Evolutionary conservation across 2,797 vertebrate species (phyloP).

Genomic region (Zalophus californianus): DNA sequence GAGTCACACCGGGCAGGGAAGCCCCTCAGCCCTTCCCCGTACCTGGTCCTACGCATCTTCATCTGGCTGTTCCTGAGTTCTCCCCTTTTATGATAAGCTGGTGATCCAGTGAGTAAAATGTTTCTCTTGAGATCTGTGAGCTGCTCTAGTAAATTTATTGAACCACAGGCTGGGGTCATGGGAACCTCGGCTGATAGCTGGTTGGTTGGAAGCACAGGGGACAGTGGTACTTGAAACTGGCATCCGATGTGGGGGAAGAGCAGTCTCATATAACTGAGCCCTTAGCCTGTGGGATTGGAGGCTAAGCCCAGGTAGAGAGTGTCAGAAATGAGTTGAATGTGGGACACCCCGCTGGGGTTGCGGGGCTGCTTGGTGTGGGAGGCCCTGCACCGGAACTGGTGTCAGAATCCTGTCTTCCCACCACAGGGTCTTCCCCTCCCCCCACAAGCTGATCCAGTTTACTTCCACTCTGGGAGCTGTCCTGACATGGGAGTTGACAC

Average conservation of each 20-base stretch:
- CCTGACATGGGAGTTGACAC: background rate
- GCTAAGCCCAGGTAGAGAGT: background rate
- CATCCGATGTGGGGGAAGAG: background rate
- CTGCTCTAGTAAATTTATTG: background rate
- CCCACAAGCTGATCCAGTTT: background rate
- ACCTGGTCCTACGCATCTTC: background rate
- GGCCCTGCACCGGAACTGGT: background rate
- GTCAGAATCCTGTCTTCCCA: background rate
- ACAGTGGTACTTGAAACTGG: background rate
- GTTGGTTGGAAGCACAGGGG: background rate
- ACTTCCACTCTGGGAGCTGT: background rate
- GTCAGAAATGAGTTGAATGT: background rate
- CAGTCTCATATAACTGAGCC: too few species aligned
- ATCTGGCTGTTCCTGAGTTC: background rate
- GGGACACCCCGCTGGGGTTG: background rate
- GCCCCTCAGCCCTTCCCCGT: background rate
- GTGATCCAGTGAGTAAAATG: background rate
- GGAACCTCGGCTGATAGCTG: background rate
- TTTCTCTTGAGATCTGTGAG: background rate
- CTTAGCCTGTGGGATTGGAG: background rate
- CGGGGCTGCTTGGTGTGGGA: background rate
- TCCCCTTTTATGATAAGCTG: background rate
- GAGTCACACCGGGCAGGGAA: rapidly evolving
- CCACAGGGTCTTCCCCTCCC: background rate
- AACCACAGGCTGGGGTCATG: background rate